Base-by-base conservation (phyloP, 2,113 vertebrate species). In the Eulemur rufifrons region DNA sequence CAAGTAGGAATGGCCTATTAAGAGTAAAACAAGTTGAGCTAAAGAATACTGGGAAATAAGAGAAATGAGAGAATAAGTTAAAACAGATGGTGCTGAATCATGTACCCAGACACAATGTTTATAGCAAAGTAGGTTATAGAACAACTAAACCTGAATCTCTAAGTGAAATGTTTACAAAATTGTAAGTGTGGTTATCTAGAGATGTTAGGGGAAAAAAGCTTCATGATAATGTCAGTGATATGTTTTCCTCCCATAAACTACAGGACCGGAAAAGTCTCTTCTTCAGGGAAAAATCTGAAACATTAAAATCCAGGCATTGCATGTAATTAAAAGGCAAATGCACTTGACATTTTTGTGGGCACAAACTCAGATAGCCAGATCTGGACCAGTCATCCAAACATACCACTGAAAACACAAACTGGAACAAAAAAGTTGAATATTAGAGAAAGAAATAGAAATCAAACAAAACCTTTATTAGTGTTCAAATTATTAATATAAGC, bases 311-410 rank as follows among this genome's bases (percentile, higher is more conserved):
- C 17, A 93, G 91, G 78, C 86, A 89, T 64, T 77, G 86, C 59
- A 93, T 81, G 64, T 93, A 97, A 98, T 97, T 97, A 97, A 97
- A 98, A 97, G 83, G 94, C 86, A 97, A 97, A 95, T 92, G 83
- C 68, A 97, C 89, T 95, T 97, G 97, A 97, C 96, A 95, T 97
- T 98, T 97, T 92, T 97, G 52, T 81, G 97, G 96, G 96, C 89
- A 97, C 39, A 95, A 94, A 95, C 63, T 89, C 63, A 93, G 89
- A 95, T 86, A 61, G 42, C 68, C 59, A 93, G 86, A 92, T 89
- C 27, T 84, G 66, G 77, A 78, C 68, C 84, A 95, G 83, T 76
- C 95, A 95, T 85, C 94, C 86, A 93, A 95, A 93, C 17, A 85
- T 25, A 78, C 39, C 52, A 96, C 76, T 94, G 92, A 95, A 73